These are phyloP conservation scores for Eubasilissa splendida DNA, from an alignment of 2,888 invertebrate genomes.

Conservation along the genomic window DNA sequence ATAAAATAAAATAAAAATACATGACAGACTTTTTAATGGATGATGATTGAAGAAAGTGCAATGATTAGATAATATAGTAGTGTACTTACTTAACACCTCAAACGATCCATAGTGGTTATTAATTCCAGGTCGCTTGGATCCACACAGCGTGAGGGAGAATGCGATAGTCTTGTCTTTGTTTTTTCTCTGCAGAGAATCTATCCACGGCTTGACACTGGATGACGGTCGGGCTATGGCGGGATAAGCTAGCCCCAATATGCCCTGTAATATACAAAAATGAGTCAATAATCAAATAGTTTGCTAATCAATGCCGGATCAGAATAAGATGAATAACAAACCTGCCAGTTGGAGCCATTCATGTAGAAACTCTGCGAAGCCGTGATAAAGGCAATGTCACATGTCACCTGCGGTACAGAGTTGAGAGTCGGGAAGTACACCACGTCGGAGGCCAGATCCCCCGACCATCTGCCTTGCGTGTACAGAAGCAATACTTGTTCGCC, in stretches of 20 bases:
- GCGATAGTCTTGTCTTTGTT: slow-evolving; percentile 65
- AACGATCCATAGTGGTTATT: slow-evolving; percentile 70
- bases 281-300: background rate
- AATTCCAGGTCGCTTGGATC: slow-evolving; percentile 65
- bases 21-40: background rate
- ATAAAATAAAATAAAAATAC: background rate
- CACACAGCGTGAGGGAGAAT: slow-evolving; percentile 75
- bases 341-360: slow-evolving; percentile 76
- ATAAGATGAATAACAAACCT: slow-evolving; percentile 64
- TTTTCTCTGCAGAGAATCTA: slow-evolving; percentile 63
- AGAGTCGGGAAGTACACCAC: slow-evolving; percentile 68
- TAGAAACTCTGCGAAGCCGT: slow-evolving; percentile 73
- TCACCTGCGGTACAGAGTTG: slow-evolving; percentile 66
- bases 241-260: slow-evolving; percentile 76
- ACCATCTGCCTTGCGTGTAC: slow-evolving; percentile 76
- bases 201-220: slow-evolving; percentile 64
- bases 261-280: slow-evolving; percentile 64
- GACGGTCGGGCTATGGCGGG: slow-evolving; percentile 66
- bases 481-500: slow-evolving; percentile 66
- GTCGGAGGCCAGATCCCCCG: slow-evolving; percentile 71
- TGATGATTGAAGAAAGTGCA: background rate
- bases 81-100: slow-evolving; percentile 66
- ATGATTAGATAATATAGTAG: background rate
- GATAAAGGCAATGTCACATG: slow-evolving; percentile 73
- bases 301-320: background rate